phyloP scores from a whole-genome alignment of 1,140 invertebrate genomes.

The Drosophila santomea region DNA sequence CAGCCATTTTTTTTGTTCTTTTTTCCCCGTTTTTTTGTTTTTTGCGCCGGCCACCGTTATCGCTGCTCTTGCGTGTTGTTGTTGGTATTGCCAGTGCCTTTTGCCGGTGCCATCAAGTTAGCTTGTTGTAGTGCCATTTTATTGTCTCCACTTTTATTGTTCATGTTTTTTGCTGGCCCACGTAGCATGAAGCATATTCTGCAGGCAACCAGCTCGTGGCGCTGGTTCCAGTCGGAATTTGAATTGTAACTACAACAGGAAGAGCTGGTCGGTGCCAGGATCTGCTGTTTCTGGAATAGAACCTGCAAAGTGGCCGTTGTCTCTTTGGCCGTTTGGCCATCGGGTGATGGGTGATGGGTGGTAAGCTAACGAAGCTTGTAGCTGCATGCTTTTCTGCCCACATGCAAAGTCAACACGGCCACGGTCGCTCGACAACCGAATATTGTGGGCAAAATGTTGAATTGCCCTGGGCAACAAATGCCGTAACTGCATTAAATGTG shows the following conservation, averaged over 20 bases:
- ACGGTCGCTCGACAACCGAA: constrained; percentile 19
- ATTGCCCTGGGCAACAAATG: constrained; percentile 35
- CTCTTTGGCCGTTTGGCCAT: constrained; percentile 17
- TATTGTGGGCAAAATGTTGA: constrained; percentile 38
- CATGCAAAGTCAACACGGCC: constrained; percentile 52
- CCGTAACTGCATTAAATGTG: constrained; percentile 40
- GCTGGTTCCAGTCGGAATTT: constrained; percentile 52
- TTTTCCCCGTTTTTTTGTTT: no score
- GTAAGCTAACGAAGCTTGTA: constrained; percentile 77
- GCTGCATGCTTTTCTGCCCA: constrained; percentile 29
- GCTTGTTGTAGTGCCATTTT: constrained; percentile 52
- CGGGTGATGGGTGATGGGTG: constrained; percentile 8
- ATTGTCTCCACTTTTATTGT: constrained; percentile 63
- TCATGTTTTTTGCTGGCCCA: constrained; percentile 40
- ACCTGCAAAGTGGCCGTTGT: constrained; percentile 45
- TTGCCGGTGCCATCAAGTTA: constrained; percentile 45
- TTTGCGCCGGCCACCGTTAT: constrained; percentile 16
- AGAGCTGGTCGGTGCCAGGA: constrained; percentile 33
- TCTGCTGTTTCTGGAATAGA: constrained; percentile 16
- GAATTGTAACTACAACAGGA: constrained; percentile 67
- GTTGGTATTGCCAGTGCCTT: constrained; percentile 3
- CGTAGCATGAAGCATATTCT: constrained; percentile 66
- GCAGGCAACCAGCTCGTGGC: constrained; percentile 35
- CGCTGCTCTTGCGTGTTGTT: constrained; percentile 21
- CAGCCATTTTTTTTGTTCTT: constrained; percentile 59